phyloP scores from a whole-genome alignment of 1,140 invertebrate species.

The Penaeus japonicus region DNA sequence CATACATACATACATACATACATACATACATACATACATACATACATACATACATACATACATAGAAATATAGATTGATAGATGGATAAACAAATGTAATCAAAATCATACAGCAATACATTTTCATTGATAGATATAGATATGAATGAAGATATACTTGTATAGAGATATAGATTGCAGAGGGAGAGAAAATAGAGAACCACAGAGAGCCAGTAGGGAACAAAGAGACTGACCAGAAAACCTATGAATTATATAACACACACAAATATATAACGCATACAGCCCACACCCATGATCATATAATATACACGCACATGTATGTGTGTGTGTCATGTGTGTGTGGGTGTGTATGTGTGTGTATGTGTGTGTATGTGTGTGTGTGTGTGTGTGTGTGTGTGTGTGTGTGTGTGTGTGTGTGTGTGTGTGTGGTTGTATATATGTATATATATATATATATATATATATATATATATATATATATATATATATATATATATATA shows the following conservation, averaged over 20 bases:
- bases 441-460: neutral
- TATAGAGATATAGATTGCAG: no score
- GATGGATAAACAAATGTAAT: neutral
- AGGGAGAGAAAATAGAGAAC: no score
- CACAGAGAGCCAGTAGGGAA: no score
- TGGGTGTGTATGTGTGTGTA: no score
- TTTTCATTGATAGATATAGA: no score
- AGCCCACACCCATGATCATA: no score
- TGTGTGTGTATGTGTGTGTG: neutral
- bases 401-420: neutral
- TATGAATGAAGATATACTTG: no score
- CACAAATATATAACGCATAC: no score
- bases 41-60: neutral
- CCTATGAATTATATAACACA: no score
- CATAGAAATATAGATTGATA: neutral
- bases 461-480: neutral
- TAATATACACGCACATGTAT: neutral
- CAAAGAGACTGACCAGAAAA: no score
- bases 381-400: neutral
- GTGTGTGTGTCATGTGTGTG: no score
- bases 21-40: neutral
- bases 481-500: neutral
- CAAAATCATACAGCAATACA: no score
- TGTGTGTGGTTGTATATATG: neutral
- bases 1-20: neutral